Evolutionary conservation across 1,140 invertebrate genomes (phyloP), one percentile per base, ranked within the genome.

Genomic region (Macrocentrus cingulum): DNA sequence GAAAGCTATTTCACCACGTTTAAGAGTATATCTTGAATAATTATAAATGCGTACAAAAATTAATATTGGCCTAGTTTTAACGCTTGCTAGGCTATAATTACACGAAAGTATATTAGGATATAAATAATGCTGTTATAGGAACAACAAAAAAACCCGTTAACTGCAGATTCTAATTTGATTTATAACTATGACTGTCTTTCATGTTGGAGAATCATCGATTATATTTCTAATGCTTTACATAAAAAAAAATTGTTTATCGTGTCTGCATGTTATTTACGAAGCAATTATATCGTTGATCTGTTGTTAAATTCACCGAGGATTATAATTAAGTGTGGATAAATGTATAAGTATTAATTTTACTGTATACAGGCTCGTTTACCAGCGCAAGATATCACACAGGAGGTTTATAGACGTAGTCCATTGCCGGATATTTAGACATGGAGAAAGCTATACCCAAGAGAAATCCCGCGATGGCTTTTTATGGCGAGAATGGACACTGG

Each of bases 151-250:
- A 4, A 4, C 25, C 22, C 46, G 22, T 32, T 49, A 49, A 49
- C 34, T 49, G 23, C 25, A 32, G 29, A 49, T 49, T 16, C 13
- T 49, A 32, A 16, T 32, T 16, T 29, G 25, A 29, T 29, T 29
- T 48, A 23, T 49, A 49, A 32, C 25, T 49, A 8, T 23, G 22
- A 49, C 25, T 46, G 18, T 49, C 23, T 49, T 49, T 9, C 46
- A 6, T 49, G 25, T 16, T 34, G 15, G n/a, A 11, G 18, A 32
- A 16, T 32, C 23, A 49, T 49, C 46, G 25, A 49, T 48, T 48
- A 48, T 23, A 13, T n/a, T 15, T 32, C 22, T 49, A 9, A 32
- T 23, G 9, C 25, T 4, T 5, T 29, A 9, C 25, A 4, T 29
- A 29, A 29, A 29, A 29, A 15, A 15, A 0, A 32, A n/a, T n/a